These are phyloP conservation scores for Cerastis leucographa DNA, from an alignment of 2,888 invertebrate species.

Conservation along the genomic window DNA sequence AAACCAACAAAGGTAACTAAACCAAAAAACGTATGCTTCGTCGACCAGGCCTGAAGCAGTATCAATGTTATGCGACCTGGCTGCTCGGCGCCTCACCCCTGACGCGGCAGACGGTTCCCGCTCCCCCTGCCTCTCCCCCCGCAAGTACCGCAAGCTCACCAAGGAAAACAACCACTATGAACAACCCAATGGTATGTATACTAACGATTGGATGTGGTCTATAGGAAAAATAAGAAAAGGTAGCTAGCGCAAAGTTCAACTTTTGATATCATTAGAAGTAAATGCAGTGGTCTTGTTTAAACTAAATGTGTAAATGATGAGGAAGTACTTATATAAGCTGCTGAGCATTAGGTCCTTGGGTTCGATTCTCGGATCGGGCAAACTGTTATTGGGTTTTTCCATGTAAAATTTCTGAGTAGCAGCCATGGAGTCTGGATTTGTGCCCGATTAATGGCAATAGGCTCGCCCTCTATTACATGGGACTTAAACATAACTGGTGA, in stretches of 20 bases:
- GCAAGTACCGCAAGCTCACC: slow-evolving; percentile 90
- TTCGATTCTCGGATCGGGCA: no score
- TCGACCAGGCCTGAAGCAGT: slow-evolving; percentile 94
- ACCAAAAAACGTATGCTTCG: background rate
- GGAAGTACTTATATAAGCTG: no score
- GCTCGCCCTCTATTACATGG: no score
- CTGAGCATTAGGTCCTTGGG: no score
- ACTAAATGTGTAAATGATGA: background rate
- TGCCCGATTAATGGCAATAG: no score
- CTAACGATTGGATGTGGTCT: slow-evolving; percentile 12
- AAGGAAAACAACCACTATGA: slow-evolving; percentile 90
- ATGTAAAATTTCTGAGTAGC: no score
- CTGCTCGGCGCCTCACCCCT: slow-evolving; percentile 93
- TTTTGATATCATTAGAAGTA: background rate
- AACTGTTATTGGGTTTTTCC: no score
- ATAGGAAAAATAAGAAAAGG: slow-evolving; percentile 8
- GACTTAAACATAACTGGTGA: no score
- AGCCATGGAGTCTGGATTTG: no score
- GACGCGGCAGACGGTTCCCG: slow-evolving; percentile 88
- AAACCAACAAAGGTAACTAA: background rate
- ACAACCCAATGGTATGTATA: slow-evolving; percentile 84
- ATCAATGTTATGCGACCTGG: slow-evolving; percentile 95
- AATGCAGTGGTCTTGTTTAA: background rate
- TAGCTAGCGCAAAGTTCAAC: background rate
- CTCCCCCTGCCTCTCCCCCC: slow-evolving; percentile 92